Conservation (phyloP, 1,140 invertebrate genomes). For the Galendromus occidentalis region DNA sequence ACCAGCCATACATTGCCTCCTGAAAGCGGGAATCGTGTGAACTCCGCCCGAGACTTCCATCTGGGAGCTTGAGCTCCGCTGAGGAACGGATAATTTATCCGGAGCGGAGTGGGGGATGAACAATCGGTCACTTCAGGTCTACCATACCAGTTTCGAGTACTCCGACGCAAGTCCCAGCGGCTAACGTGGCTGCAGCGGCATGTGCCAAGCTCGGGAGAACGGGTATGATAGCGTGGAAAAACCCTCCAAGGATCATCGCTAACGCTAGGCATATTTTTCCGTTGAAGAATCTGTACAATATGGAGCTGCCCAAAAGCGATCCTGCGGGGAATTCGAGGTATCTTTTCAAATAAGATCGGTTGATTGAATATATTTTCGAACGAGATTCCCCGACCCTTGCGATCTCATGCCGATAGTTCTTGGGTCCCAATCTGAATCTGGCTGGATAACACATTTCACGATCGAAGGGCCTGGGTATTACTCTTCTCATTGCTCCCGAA, state of each 20-base stretch:
- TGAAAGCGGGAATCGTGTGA: background rate
- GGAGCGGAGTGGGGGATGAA: too few species aligned
- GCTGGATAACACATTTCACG: too few species aligned
- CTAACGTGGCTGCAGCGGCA: background rate
- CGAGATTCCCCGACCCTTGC: too few species aligned
- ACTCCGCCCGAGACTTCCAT: too few species aligned
- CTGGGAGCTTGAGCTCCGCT: too few species aligned
- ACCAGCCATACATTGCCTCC: slow-evolving; percentile 7
- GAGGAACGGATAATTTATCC: too few species aligned
- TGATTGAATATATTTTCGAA: too few species aligned
- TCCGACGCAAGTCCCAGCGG: background rate
- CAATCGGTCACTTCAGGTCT: background rate
- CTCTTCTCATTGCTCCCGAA: too few species aligned
- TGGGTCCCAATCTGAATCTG: too few species aligned
- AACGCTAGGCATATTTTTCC: background rate
- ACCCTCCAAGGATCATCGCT: background rate
- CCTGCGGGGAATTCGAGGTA: background rate
- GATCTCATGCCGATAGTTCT: too few species aligned
- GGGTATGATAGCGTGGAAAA: background rate
- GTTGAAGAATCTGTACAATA: background rate
- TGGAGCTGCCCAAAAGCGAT: background rate
- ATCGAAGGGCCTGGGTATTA: too few species aligned
- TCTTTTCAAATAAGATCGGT: too few species aligned
- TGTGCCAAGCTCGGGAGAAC: background rate
- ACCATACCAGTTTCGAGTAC: background rate